Evolutionary conservation across 2,113 vertebrate species (phyloP).

Genomic region (Picathartes gymnocephalus): DNA sequence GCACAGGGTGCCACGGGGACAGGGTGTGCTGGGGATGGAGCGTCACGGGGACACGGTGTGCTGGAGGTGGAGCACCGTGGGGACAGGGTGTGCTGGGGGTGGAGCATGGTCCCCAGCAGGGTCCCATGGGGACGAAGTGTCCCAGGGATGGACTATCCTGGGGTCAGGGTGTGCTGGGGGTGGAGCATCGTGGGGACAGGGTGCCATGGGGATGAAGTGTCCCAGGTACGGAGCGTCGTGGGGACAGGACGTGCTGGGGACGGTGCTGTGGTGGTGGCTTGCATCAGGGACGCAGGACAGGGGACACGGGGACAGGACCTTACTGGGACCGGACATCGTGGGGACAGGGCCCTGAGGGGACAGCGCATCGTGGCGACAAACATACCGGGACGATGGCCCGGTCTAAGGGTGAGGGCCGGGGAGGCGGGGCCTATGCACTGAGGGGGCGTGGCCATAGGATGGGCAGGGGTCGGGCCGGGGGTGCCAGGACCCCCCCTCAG

Average conservation of each 20-base stretch:
- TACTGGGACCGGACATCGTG: neutral
- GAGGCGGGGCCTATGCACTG: neutral
- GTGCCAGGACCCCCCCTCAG: neutral
- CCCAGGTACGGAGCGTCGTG: neutral
- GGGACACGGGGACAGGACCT: neutral
- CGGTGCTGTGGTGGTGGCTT: fast-evolving
- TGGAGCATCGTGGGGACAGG: neutral
- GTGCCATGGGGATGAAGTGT: fast-evolving
- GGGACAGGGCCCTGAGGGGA: neutral
- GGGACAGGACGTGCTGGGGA: neutral
- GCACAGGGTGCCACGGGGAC: neutral
- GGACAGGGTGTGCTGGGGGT: neutral
- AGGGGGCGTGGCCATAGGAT: neutral
- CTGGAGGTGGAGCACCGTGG: neutral
- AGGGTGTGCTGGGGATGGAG: neutral
- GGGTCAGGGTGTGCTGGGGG: neutral
- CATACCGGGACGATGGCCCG: neutral
- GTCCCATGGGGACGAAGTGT: fast-evolving
- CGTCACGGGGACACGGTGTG: fast-evolving
- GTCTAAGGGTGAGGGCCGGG: neutral
- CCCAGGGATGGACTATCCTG: fast-evolving
- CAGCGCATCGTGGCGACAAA: neutral
- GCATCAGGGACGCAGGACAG: neutral
- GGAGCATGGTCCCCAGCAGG: neutral
- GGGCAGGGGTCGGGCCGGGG: neutral